Conservation (phyloP, 2,113 vertebrate species). For the Misgurnus anguillicaudatus region DNA sequence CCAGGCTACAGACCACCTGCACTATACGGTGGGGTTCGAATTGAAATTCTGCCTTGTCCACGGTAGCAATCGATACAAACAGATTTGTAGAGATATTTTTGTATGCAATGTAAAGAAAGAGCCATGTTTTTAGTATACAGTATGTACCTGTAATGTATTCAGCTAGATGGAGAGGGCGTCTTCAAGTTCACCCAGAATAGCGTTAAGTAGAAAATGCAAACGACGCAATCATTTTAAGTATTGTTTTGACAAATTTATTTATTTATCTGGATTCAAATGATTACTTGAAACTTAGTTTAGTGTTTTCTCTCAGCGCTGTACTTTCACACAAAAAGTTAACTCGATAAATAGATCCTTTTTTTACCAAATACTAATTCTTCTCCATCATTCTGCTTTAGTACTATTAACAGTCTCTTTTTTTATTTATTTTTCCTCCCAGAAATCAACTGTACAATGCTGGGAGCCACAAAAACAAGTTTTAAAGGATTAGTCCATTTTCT, state of each 20-base stretch:
- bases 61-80: conserved; percentile 37
- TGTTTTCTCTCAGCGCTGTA: conserved; percentile 69
- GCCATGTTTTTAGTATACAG: conserved; percentile 49
- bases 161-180: conserved; percentile 55
- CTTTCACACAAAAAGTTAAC: conserved; percentile 50
- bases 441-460: not conserved
- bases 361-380: conserved; percentile 1
- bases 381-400: not conserved
- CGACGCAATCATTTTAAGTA: conserved; percentile 62
- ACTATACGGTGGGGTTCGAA: conserved; percentile 21
- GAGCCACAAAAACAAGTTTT: not conserved
- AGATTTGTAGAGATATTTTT: conserved; percentile 45
- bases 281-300: conserved; percentile 75
- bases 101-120: conserved; percentile 49
- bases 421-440: not conserved
- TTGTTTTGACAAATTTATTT: conserved; percentile 75
- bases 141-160: conserved; percentile 54
- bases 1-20: conserved; percentile 16
- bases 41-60: conserved; percentile 48
- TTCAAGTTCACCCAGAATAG: conserved; percentile 57
- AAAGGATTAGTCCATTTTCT: no score
- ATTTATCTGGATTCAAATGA: conserved; percentile 77
- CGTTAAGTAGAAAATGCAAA: conserved; percentile 69
- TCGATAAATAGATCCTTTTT: conserved; percentile 32
- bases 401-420: not conserved